Conservation (phyloP, 2,797 vertebrate genomes). For the Pagetopsis macropterus region DNA sequence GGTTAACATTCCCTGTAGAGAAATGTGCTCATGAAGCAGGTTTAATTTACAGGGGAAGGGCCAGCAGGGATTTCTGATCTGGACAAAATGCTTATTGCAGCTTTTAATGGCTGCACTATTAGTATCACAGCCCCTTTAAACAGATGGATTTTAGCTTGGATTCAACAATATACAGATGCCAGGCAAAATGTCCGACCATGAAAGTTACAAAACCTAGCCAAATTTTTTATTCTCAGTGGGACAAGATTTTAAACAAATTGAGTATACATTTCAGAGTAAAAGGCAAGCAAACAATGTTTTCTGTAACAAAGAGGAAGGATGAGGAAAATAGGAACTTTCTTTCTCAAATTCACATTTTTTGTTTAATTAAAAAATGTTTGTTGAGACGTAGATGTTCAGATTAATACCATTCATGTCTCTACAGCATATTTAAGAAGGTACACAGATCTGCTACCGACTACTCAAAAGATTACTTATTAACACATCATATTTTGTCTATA, state of each 20-base stretch:
- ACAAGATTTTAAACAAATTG: conserved; percentile 1
- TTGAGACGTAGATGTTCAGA: too few species aligned
- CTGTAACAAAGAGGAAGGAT: too few species aligned
- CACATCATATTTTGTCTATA: too few species aligned
- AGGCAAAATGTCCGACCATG: conserved; percentile 6
- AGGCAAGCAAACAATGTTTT: too few species aligned
- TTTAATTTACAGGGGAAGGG: conserved; percentile 34
- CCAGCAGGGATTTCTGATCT: conserved; percentile 7
- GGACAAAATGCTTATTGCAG: neutral
- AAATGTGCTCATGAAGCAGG: conserved; percentile 17
- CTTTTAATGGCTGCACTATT: conserved; percentile 22
- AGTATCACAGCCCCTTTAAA: conserved; percentile 26
- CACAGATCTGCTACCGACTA: too few species aligned
- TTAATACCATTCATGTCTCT: too few species aligned
- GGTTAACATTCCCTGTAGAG: conserved; percentile 30
- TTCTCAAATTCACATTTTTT: too few species aligned
- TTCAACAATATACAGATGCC: conserved; percentile 6
- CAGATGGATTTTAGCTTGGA: conserved; percentile 2
- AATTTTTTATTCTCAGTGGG: neutral
- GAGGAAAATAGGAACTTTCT: too few species aligned
- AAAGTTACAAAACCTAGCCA: conserved; percentile 13
- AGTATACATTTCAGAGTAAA: neutral
- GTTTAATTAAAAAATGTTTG: too few species aligned
- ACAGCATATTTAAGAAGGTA: too few species aligned
- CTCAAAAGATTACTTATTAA: too few species aligned